Evolutionary conservation across 2,113 vertebrate species (phyloP), one percentile per base, ranked within the genome.

Genomic region (Leptobrachium ailaonicum): DNA sequence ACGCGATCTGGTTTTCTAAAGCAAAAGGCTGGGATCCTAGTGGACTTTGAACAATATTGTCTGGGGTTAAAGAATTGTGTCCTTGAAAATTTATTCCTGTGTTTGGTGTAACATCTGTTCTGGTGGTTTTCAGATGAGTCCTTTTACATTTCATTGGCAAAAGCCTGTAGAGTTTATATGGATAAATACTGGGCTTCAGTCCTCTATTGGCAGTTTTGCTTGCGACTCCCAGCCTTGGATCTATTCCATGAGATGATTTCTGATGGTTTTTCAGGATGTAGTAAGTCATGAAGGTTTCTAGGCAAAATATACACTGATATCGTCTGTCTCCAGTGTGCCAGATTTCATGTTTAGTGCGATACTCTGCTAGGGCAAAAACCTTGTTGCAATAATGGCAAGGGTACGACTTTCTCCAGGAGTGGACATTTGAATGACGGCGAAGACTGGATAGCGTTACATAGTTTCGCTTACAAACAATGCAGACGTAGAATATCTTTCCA

Each of bases 241-340:
- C 97, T 75, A 99, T 98, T 73, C 96, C 98, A 66, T 99, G 98
- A 88, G 96, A 98, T 82, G 97, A 95, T 85, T 98, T 99, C 87
- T 99, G 98, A 79, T 99, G 98, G 85, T 99, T 99, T 88, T 98
- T 99, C 50, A 99, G 91, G 82, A 99, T 98, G 72, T 99, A 99
- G 76, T 99, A 99, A 45, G 98, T 99, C 96, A 99, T 96, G 85
- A 99, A 99, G 6, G 97, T 97, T 88, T 99, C 97, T 32, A 98
- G 90, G 82, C 98, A 99, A 88, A 99, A 99, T 82, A 99, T 99
- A 85, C 98, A 99, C 88, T 99, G 98, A 79, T 99, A 99, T 0
- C 98, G 94, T 5, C 98, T 93, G 78, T 99, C 98, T 6, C 97
- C 98, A 0, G 98, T 99, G 85, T 99, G 98, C 98, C 98, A 99